phyloP scores from a whole-genome alignment of 2,888 invertebrate genomes.

The Stenotaenia linearis region DNA sequence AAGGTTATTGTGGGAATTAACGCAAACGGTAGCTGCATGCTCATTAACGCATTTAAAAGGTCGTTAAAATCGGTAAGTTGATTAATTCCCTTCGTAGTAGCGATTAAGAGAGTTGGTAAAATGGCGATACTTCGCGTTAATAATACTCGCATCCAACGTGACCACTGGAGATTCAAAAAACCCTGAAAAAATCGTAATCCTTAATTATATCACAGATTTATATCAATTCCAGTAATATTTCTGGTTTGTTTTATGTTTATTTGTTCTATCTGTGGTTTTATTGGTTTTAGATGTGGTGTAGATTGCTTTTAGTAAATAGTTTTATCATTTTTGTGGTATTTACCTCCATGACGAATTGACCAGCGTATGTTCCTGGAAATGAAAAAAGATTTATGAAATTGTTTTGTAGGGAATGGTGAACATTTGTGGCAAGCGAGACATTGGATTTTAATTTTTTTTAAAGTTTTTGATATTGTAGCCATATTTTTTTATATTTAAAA shows the following conservation, averaged over 20 bases:
- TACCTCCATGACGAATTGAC: conserved; percentile 56
- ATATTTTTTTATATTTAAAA: no score
- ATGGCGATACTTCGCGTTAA: conserved; percentile 80
- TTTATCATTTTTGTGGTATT: conserved; percentile 29
- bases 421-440: no score
- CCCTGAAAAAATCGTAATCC: conserved; percentile 51
- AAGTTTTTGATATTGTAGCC: background rate
- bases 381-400: no score
- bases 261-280: no score
- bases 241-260: no score
- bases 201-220: background rate
- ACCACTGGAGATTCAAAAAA: conserved; percentile 76
- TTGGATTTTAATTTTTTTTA: background rate
- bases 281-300: background rate
- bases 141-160: conserved; percentile 77
- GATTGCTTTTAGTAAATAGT: background rate
- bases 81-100: conserved; percentile 38
- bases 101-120: conserved; percentile 61
- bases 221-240: background rate
- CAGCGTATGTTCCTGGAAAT: conserved; percentile 54
- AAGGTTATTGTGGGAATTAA: conserved; percentile 53
- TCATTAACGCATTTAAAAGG: conserved; percentile 52
- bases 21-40: conserved; percentile 53
- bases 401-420: no score
- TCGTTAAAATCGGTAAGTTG: conserved; percentile 52